Evolutionary conservation across 2,888 invertebrate genomes (phyloP).

Genomic region (Abscondita cerata): DNA sequence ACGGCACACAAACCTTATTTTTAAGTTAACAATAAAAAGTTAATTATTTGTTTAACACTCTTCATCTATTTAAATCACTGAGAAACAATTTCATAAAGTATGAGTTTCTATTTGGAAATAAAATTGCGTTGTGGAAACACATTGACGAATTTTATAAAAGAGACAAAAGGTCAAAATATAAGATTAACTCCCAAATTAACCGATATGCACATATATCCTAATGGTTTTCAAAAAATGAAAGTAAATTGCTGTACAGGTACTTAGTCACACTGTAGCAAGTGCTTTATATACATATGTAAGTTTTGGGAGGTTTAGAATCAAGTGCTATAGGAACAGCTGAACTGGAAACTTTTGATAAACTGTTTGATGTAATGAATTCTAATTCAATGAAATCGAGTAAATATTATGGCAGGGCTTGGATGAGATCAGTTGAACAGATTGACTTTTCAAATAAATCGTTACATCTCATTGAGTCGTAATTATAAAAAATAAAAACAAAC

Average conservation of each 20-base stretch:
- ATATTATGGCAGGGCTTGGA: neutral
- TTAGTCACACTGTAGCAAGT: neutral
- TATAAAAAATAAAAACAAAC: neutral
- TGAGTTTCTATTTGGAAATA: conserved; percentile 13
- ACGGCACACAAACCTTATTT: neutral
- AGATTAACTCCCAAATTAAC: neutral
- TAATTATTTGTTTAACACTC: conserved; percentile 14
- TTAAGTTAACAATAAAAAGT: neutral
- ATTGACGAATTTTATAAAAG: conserved; percentile 34
- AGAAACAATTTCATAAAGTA: neutral
- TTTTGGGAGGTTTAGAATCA: neutral
- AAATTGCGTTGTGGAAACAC: conserved; percentile 29
- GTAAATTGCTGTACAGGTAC: neutral
- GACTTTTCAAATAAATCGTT: neutral
- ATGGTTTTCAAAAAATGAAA: neutral
- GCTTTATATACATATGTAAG: neutral
- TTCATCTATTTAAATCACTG: neutral
- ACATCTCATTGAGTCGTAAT: neutral
- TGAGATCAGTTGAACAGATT: neutral
- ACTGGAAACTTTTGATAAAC: neutral
- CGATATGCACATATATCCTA: neutral
- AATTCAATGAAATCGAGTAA: neutral
- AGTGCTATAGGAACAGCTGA: neutral
- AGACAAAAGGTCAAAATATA: conserved; percentile 13
- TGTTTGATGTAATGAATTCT: neutral